Evolutionary conservation across 2,113 vertebrate species (phyloP).

Genomic region (Sceloporus tristichus): DNA sequence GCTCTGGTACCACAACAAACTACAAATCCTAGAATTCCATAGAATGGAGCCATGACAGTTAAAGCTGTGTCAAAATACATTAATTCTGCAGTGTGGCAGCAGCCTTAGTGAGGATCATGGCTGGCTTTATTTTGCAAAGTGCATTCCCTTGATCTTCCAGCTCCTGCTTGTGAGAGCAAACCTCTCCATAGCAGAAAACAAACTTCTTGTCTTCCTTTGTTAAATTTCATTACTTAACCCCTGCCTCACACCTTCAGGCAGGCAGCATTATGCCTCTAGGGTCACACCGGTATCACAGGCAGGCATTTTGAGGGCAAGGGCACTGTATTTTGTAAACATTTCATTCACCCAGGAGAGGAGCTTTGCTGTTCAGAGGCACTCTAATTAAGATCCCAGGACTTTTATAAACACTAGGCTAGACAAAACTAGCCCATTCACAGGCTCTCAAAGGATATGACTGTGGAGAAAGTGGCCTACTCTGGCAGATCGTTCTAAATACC

Average conservation of each 20-base stretch:
- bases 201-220: neutral
- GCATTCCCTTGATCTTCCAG: neutral
- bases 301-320: neutral
- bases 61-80: too few species aligned
- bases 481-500: neutral
- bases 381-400: neutral
- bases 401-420: neutral
- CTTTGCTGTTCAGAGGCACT: neutral
- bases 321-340: neutral
- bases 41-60: too few species aligned
- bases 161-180: neutral
- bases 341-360: neutral
- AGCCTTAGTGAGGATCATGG: neutral
- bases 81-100: too few species aligned
- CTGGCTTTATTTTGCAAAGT: neutral
- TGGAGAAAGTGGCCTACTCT: neutral
- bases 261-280: neutral
- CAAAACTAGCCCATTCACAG: neutral
- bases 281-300: neutral
- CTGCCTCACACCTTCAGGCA: neutral
- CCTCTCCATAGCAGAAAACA: neutral
- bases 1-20: too few species aligned
- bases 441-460: neutral
- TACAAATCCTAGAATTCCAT: too few species aligned
- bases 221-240: neutral